Evolutionary conservation across 2,888 invertebrate species (phyloP).

Genomic region (Acronicta aceris): DNA sequence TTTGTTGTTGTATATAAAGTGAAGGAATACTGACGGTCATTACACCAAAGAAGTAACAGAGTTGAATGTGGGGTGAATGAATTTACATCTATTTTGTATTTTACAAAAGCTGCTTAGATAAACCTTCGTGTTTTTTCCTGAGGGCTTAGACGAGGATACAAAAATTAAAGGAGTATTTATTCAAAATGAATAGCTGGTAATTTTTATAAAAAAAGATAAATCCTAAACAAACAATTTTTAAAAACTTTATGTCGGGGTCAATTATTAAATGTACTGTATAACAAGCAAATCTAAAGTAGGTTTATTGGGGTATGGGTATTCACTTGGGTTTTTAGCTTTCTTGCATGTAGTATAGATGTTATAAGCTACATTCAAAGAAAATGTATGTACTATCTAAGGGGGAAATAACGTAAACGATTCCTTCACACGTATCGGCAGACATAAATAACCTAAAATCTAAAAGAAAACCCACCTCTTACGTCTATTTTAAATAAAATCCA

Average conservation of each 20-base stretch:
- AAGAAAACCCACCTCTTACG: constrained; percentile 8
- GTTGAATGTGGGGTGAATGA: constrained; percentile 8
- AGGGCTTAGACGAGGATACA: neutral
- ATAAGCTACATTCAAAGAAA: no score
- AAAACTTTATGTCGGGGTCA: neutral
- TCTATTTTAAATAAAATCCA: constrained; percentile 34
- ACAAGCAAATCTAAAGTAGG: no score
- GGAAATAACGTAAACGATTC: constrained; percentile 24
- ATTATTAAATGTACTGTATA: constrained; percentile 12
- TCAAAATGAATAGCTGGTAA: neutral
- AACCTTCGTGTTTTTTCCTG: neutral
- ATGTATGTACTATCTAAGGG: constrained; percentile 30
- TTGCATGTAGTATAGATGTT: no score
- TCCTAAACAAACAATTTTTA: neutral
- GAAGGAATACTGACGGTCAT: neutral
- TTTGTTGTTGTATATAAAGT: constrained; percentile 16
- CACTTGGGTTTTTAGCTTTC: no score
- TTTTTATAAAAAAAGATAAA: neutral
- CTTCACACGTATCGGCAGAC: constrained; percentile 17
- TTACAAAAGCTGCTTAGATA: constrained; percentile 2
- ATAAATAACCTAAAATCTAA: constrained; percentile 38
- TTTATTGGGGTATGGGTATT: no score
- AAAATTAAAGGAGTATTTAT: neutral
- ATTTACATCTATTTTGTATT: constrained; percentile 9
- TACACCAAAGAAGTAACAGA: constrained; percentile 4